Conservation (phyloP, 2,888 invertebrate genomes). For the Ophion costatus region DNA sequence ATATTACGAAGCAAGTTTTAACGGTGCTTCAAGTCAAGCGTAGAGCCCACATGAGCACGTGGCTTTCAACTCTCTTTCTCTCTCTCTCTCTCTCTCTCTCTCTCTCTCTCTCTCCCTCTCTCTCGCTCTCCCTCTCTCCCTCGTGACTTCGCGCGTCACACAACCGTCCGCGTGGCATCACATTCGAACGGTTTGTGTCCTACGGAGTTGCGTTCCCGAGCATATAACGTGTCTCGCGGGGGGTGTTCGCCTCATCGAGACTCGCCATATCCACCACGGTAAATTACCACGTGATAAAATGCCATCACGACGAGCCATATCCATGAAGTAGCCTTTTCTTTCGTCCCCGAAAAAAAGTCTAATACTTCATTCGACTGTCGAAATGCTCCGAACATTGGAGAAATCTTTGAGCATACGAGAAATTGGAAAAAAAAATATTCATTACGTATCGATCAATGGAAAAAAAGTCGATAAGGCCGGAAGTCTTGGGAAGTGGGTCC, state of each 20-base stretch:
- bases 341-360: too few relatives aligned
- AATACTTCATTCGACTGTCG: too few relatives aligned
- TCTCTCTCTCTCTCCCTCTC: background rate
- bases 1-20: slow-evolving; percentile 63
- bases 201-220: slow-evolving; percentile 41
- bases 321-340: too few relatives aligned
- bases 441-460: too few relatives aligned
- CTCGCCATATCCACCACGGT: background rate
- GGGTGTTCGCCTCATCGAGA: slow-evolving; percentile 15
- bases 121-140: background rate
- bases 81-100: background rate
- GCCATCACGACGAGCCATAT: too few relatives aligned
- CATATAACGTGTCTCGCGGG: slow-evolving; percentile 53
- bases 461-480: too few relatives aligned
- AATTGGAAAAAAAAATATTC: too few relatives aligned
- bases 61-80: slow-evolving; percentile 30
- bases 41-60: slow-evolving; percentile 56
- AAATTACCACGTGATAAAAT: background rate
- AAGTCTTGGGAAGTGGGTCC: too few relatives aligned
- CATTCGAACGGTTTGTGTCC: slow-evolving; percentile 20
- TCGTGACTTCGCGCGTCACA: slow-evolving; percentile 7
- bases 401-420: too few relatives aligned
- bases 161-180: slow-evolving; percentile 38
- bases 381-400: too few relatives aligned
- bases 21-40: slow-evolving; percentile 62